These are phyloP conservation scores for Calameuta idolon DNA, from an alignment of 2,888 invertebrate species.

Conservation along the genomic window DNA sequence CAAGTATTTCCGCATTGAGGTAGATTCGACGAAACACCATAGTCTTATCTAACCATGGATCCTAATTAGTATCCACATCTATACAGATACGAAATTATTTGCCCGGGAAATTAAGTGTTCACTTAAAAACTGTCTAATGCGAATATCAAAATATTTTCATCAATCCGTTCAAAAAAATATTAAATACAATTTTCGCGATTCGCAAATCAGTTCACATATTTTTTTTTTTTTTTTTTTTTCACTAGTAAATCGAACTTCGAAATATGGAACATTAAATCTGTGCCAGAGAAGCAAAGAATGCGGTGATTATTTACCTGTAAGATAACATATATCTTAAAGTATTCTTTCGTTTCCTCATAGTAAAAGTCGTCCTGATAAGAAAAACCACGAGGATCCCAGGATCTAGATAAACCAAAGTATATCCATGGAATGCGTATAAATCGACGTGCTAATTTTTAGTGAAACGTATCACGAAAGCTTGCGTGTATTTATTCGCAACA, in stretches of 20 bases:
- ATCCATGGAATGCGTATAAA: neutral
- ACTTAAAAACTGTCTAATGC: neutral
- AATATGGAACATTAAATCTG: neutral
- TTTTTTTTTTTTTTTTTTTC: neutral
- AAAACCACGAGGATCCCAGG: neutral
- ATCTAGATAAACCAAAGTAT: neutral
- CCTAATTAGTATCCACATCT: neutral
- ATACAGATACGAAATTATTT: neutral
- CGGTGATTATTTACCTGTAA: neutral
- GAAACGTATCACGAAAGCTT: neutral
- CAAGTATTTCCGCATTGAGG: neutral
- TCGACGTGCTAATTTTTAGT: neutral
- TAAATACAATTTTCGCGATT: neutral
- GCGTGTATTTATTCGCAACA: neutral
- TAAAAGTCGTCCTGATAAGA: no score
- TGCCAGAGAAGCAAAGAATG: neutral
- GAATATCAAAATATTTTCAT: neutral
- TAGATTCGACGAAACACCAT: neutral
- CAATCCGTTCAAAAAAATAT: no score
- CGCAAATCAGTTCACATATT: neutral
- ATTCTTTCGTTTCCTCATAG: neutral
- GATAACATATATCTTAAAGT: neutral
- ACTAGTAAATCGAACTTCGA: neutral
- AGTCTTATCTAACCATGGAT: neutral
- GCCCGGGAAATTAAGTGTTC: neutral